These are phyloP conservation scores for Neofelis nebulosa DNA, from an alignment of 2,113 vertebrate species.

Conservation along the genomic window DNA sequence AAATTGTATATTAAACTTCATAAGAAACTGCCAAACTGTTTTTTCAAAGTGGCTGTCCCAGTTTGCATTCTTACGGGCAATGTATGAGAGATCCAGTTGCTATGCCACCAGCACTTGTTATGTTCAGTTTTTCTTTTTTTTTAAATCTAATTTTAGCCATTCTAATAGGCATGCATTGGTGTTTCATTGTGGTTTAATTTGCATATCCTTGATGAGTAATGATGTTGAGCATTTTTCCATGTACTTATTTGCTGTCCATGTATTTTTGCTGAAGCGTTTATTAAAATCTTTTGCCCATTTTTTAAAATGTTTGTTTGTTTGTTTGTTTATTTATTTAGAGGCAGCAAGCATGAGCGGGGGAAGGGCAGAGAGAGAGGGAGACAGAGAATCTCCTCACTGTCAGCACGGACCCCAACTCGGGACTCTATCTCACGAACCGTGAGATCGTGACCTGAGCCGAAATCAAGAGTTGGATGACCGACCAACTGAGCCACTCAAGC, in stretches of 20 bases:
- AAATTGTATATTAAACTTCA: constrained; percentile 36
- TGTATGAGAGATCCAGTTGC: background rate
- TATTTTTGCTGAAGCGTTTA: constrained; percentile 6
- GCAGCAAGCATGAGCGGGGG: too few relatives aligned
- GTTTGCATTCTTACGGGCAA: background rate
- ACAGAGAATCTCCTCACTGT: too few relatives aligned
- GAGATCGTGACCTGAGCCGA: too few relatives aligned
- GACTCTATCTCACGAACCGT: too few relatives aligned
- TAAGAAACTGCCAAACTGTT: constrained; percentile 19
- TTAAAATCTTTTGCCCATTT: background rate
- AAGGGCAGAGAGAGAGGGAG: too few relatives aligned
- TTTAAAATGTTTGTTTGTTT: background rate
- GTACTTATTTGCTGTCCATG: background rate
- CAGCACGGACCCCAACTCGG: too few relatives aligned
- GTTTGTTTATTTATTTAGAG: too few relatives aligned
- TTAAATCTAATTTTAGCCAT: background rate
- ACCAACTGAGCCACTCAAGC: too few relatives aligned
- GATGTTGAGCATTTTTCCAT: background rate
- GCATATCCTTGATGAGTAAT: background rate
- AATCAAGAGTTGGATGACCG: too few relatives aligned
- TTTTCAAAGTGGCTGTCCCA: background rate
- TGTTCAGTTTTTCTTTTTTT: background rate
- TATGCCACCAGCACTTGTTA: background rate
- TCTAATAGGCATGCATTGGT: background rate
- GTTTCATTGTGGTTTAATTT: constrained; percentile 12